Base-by-base conservation (phyloP, 2,113 vertebrate species). In the Grus americana region DNA sequence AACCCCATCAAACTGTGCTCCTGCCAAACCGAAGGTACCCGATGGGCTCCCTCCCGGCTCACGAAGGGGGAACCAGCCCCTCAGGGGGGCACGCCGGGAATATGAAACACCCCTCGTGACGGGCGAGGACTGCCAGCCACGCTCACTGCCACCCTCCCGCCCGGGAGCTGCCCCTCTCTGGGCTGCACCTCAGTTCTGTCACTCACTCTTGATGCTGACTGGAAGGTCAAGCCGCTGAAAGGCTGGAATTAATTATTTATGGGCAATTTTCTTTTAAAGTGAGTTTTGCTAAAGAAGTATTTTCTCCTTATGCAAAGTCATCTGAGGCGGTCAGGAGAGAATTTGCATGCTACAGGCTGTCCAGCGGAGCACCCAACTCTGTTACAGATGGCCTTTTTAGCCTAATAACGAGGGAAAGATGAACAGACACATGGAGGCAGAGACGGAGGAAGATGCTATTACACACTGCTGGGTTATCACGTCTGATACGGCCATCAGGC, bases 41-140 rank as follows among this genome's bases (percentile, higher is more conserved):
- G 0, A 14, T 1, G 0, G 46, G 32, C 14, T 40, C 10, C 17
- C 46, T 55, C 46, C 27, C 2, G 1, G 17, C 49, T 63, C 0
- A 0, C 6, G 22, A 32, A 27, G 15, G 32, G 49, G 23, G 18
- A 55, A 8, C 4, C 73, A 49, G 50, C 0, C 5, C 24, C 58
- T 36, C 1, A 2, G 26, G 18, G 24, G 15, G 27, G 15, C 34
- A 2, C 49, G 52, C 20, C 2, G 5, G 30, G 57, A 75, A 75
- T 18, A 30, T 1, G 1, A 61, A 66, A 34, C 13, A 12, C 2
- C 7, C 32, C 29, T 24, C 1, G 5, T 23, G n/a, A 71, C 1
- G 10, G 44, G 27, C 40, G 19, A 70, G 62, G 66, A 30, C 50
- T 65, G 72, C 54, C 17, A 23, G 62, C 14, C 7, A 1, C 2